These are phyloP conservation scores for Elmis aenea DNA, from an alignment of 2,888 invertebrate species.

Conservation along the genomic window DNA sequence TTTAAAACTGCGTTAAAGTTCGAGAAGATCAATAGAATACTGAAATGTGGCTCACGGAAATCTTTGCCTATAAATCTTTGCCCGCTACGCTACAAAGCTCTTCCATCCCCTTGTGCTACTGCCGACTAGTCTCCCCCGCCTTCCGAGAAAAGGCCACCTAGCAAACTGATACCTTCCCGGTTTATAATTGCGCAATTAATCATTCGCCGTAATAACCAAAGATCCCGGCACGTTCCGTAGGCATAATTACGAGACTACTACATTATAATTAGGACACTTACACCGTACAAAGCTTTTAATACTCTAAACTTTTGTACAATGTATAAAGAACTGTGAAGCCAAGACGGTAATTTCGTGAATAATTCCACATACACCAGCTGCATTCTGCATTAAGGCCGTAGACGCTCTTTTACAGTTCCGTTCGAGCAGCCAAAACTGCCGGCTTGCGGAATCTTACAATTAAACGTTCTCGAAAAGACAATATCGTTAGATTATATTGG, in stretches of 20 bases:
- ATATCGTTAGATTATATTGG: slow-evolving; percentile 44
- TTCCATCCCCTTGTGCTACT: slow-evolving; percentile 18
- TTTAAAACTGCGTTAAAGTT: slow-evolving; percentile 35
- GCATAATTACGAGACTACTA: slow-evolving; percentile 32
- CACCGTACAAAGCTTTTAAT: slow-evolving; percentile 21
- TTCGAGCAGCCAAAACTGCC: slow-evolving; percentile 12
- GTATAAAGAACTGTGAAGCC: slow-evolving; percentile 19
- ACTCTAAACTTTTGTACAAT: slow-evolving; percentile 18
- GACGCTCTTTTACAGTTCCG: slow-evolving; percentile 7
- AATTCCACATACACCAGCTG: slow-evolving; percentile 11
- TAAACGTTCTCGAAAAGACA: slow-evolving; percentile 39
- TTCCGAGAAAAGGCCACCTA: slow-evolving; percentile 27
- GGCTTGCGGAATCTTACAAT: slow-evolving; percentile 34
- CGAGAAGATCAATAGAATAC: slow-evolving; percentile 32
- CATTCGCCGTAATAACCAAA: slow-evolving; percentile 31
- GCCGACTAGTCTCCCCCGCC: slow-evolving; percentile 19
- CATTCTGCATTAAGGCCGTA: slow-evolving; percentile 7
- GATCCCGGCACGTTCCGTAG: slow-evolving; percentile 26
- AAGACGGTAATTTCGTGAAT: slow-evolving; percentile 18
- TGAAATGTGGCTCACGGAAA: slow-evolving; percentile 32
- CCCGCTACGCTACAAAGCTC: slow-evolving; percentile 21
- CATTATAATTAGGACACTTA: slow-evolving; percentile 23
- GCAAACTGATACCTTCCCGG: slow-evolving; percentile 33
- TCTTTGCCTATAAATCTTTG: slow-evolving; percentile 32
- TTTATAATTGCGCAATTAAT: slow-evolving; percentile 34